Evolutionary conservation across 2,888 invertebrate genomes (phyloP).

Genomic region (Alsophila aescularia): DNA sequence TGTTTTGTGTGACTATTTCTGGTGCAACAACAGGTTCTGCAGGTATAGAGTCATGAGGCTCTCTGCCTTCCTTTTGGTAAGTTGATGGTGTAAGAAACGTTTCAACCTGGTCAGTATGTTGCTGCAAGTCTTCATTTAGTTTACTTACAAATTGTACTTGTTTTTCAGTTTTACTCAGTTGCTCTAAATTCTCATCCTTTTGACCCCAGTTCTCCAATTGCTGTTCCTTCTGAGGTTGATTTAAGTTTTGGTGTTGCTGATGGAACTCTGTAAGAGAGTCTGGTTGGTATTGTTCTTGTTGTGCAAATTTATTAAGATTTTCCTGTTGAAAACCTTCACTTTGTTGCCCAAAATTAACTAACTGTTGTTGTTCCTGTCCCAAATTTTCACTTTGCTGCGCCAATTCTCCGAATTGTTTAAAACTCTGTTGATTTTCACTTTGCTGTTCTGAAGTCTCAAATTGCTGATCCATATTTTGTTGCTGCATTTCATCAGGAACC

Average conservation of each 20-base stretch:
- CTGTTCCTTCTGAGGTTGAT: slow-evolving; percentile 29
- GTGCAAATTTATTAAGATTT: slow-evolving; percentile 22
- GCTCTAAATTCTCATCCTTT: slow-evolving; percentile 21
- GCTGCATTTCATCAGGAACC: slow-evolving; percentile 9
- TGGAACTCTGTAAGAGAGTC: slow-evolving; percentile 17
- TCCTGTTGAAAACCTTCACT: slow-evolving; percentile 35
- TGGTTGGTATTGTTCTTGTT: slow-evolving; percentile 21
- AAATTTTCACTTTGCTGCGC: slow-evolving; percentile 27
- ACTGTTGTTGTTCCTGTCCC: slow-evolving; percentile 37
- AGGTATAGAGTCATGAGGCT: neutral
- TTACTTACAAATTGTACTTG: slow-evolving; percentile 3
- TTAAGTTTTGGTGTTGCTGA: slow-evolving; percentile 26
- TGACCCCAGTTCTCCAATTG: slow-evolving; percentile 20
- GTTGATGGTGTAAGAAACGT: slow-evolving; percentile 5
- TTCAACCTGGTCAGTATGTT: slow-evolving; percentile 18
- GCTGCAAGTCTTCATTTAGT: slow-evolving; percentile 16
- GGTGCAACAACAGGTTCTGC: slow-evolving; percentile 26
- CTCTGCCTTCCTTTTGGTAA: slow-evolving; percentile 12
- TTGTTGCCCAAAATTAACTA: slow-evolving; percentile 33
- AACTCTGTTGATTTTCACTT: slow-evolving; percentile 27
- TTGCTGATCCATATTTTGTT: slow-evolving; percentile 27
- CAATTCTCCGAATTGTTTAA: slow-evolving; percentile 10
- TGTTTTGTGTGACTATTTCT: slow-evolving; percentile 32
- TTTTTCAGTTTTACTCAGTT: slow-evolving; percentile 15
- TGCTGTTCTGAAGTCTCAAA: slow-evolving; percentile 33